phyloP scores from a whole-genome alignment of 2,797 vertebrate genomes.

The Protosalanx chinensis region DNA sequence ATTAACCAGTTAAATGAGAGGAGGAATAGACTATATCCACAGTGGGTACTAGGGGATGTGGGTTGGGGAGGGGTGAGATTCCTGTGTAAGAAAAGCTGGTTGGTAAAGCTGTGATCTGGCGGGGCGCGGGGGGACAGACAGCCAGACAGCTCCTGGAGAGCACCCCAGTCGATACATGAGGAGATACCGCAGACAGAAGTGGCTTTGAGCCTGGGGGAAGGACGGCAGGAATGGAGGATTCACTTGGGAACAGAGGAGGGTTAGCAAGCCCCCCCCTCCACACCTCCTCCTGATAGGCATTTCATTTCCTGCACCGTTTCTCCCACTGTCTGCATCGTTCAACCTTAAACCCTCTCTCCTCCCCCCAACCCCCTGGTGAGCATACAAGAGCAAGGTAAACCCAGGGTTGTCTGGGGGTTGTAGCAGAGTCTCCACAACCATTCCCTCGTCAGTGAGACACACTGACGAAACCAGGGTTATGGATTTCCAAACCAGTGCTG shows the following conservation, averaged over 20 bases:
- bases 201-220: neutral
- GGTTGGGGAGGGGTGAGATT: constrained; percentile 20
- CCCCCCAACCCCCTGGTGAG: constrained; percentile 23
- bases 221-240: constrained; percentile 17
- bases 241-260: constrained; percentile 28
- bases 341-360: constrained; percentile 18
- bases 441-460: too few relatives aligned
- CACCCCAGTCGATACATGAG: constrained; percentile 39
- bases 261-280: constrained; percentile 9
- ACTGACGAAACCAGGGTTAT: too few relatives aligned
- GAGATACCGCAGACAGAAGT: constrained; percentile 36
- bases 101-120: constrained; percentile 48
- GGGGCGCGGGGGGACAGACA: constrained; percentile 34
- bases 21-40: constrained; percentile 18
- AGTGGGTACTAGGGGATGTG: constrained; percentile 5
- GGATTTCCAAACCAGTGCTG: too few relatives aligned
- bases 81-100: constrained; percentile 40
- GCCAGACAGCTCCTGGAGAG: constrained; percentile 49
- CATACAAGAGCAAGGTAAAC: neutral
- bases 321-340: constrained; percentile 22
- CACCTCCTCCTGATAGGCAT: constrained; percentile 21
- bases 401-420: neutral
- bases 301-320: constrained; percentile 41
- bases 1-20: neutral
- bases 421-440: too few relatives aligned